A percentile compares a stretch with the other conserved stretches of the same genome.
Conservation (phyloP, 2,888 invertebrate species). For the Napeogenes sylphis region DNA sequence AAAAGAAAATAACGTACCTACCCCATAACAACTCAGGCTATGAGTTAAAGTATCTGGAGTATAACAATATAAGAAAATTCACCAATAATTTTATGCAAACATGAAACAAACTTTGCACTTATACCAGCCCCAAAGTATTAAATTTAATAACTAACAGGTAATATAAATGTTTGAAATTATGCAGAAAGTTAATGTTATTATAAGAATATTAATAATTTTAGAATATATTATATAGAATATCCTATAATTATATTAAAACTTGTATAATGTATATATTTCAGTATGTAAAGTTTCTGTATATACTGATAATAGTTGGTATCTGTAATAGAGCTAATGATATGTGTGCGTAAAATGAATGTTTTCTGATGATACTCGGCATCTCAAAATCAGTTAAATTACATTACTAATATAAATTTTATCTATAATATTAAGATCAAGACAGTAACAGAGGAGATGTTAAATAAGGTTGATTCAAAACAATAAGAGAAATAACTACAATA, state of each 20-base stretch:
- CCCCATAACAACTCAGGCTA: constrained; percentile 6
- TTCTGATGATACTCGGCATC: too few relatives aligned
- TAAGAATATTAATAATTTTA: too few relatives aligned
- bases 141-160: constrained; percentile 67
- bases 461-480: not conserved
- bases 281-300: too few relatives aligned
- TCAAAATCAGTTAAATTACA: too few relatives aligned
- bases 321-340: too few relatives aligned
- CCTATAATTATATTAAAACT: too few relatives aligned
- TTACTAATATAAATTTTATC: too few relatives aligned
- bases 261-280: too few relatives aligned
- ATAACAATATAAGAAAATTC: constrained; percentile 40
- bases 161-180: constrained; percentile 68
- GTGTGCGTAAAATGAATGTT: too few relatives aligned
- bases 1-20: constrained; percentile 1
- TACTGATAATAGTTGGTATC: too few relatives aligned
- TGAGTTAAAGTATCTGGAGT: constrained; percentile 12
- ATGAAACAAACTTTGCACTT: constrained; percentile 70
- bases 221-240: too few relatives aligned
- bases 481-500: constrained; percentile 31
- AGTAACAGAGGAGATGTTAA: not conserved
- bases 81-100: constrained; percentile 55
- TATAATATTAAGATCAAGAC: too few relatives aligned
- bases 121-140: constrained; percentile 65
- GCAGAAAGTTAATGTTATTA: constrained; percentile 1